Percentiles rank a stretch among this genome's conserved stretches.
Evolutionary conservation across 2,888 invertebrate genomes (phyloP).

Genomic region (Calephelis perditalis): DNA sequence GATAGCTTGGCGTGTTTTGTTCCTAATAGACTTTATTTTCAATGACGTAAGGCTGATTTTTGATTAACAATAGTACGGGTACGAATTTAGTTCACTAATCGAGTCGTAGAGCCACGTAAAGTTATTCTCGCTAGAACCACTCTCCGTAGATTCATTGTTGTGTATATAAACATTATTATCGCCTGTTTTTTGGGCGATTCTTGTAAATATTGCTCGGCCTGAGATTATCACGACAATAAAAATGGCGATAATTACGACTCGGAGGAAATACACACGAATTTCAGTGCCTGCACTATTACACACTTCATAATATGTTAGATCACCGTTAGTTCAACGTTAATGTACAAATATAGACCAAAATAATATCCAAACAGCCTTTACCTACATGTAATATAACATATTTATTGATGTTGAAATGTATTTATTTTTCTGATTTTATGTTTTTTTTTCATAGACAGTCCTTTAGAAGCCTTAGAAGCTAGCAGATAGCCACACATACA

Average conservation of each 20-base stretch:
- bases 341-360: slow-evolving; percentile 75
- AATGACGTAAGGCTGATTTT: slow-evolving; percentile 66
- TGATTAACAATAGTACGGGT: slow-evolving; percentile 65
- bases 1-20: slow-evolving; percentile 60
- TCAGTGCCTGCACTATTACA: slow-evolving; percentile 52
- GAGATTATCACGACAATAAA: slow-evolving; percentile 57
- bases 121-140: slow-evolving; percentile 50
- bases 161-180: slow-evolving; percentile 45
- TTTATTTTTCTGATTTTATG: slow-evolving; percentile 43
- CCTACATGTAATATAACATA: slow-evolving; percentile 50
- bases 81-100: slow-evolving; percentile 43
- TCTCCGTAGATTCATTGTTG: slow-evolving; percentile 28
- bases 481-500: slow-evolving; percentile 58
- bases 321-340: slow-evolving; percentile 65
- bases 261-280: slow-evolving; percentile 16
- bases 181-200: slow-evolving; percentile 36
- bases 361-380: slow-evolving; percentile 56
- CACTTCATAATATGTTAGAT: slow-evolving; percentile 39
- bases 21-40: slow-evolving; percentile 72
- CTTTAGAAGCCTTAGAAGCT: slow-evolving; percentile 65
- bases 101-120: slow-evolving; percentile 38
- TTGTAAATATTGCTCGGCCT: slow-evolving; percentile 51
- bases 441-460: slow-evolving; percentile 44
- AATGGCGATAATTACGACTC: slow-evolving; percentile 13
- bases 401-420: slow-evolving; percentile 48